Base-by-base conservation (phyloP, 2,797 vertebrate species). In the Vireo griseus region DNA sequence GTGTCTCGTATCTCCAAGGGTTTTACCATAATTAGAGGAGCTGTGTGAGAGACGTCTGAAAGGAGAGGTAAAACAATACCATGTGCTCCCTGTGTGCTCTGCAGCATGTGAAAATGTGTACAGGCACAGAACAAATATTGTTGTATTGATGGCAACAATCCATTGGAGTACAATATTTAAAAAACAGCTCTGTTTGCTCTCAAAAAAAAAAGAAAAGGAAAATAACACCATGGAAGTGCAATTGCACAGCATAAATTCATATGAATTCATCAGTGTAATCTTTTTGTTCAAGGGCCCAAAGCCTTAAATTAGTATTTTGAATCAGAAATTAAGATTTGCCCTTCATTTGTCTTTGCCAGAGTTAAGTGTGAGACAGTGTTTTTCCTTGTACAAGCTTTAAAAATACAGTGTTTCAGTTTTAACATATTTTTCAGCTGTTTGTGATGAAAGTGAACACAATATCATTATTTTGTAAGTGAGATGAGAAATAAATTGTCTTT, bases 381-480 rank as follows among this genome's bases (percentile, higher is more conserved):
- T 94, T 88, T 40, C 47, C 71, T 85, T 91, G 90, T 97, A 69
- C 37, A 75, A 37, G 75, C 92, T 95, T 95, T 95, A 92, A 95
- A 91, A 73, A 88, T 86, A 22, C 31, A 83, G 5, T 47, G 57
- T 76, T 86, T 81, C 18, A 8, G 50, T 85, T 96, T 93, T 78
- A 89, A 86, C 2, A 0, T 35, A 66, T 68, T 95, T 95, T 97
- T 79, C 88, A 91, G 76, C 72, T 95, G 74, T 90, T 92, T 96
- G 95, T 97, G 94, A 94, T 1, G 9, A 28, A 51, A 63, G 59
- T 92, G 72, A 83, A 31, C 75, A 13, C 84, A 54, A 26, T 25
- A 22, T 74, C 66, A 66, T 95, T 92, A 95, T 94, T 98, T 97
- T 97, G 88, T 97, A 96, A 97, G 79, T 55, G 69, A 96, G 86